Evolutionary conservation across 2,888 invertebrate species (phyloP), one percentile per base, ranked within the genome.

Genomic region (Abrostola tripartita): DNA sequence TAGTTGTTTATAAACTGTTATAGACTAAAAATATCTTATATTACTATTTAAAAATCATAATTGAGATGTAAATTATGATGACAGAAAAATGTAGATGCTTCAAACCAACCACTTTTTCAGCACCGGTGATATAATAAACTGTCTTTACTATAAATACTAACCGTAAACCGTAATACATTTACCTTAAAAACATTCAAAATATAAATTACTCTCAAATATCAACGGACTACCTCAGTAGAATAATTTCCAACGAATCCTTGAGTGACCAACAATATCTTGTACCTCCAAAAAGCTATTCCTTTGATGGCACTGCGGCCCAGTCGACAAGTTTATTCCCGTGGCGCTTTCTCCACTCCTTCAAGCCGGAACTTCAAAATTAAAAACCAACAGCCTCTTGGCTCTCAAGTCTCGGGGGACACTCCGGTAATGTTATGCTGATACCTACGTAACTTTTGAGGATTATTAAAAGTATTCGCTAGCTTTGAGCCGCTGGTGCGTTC

Each of bases 281-380:
- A 58, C 67, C 52, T 64, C 60, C 50, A 61, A 73, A 44, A 77
- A 70, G 69, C 53, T 61, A n/a, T n/a, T 68, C 64, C 71, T 71
- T 73, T 80, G 71, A 70, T 56, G 54, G 12, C 51, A 24, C 58
- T 51, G 53, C 42, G 24, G 53, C 52, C 40, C 57, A 54, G 56
- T 42, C 60, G 54, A 52, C 65, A 65, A 73, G 57, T 78, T 76
- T 71, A 73, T 71, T 81, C 74, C 78, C 75, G 60, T 68, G 74
- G 59, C 61, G 66, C 77, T 75, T 70, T 66, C 68, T 76, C 53
- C 69, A 68, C 64, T 71, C 72, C n/a, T n/a, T n/a, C 67, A 79
- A 79, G 75, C 81, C 78, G 81, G 69, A 73, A 74, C 84, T 82
- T 82, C 74, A 78, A 81, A 85, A 85, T 86, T 87, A 83, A 86